Conservation (phyloP, 2,888 invertebrate genomes). For the Deilephila porcellus region DNA sequence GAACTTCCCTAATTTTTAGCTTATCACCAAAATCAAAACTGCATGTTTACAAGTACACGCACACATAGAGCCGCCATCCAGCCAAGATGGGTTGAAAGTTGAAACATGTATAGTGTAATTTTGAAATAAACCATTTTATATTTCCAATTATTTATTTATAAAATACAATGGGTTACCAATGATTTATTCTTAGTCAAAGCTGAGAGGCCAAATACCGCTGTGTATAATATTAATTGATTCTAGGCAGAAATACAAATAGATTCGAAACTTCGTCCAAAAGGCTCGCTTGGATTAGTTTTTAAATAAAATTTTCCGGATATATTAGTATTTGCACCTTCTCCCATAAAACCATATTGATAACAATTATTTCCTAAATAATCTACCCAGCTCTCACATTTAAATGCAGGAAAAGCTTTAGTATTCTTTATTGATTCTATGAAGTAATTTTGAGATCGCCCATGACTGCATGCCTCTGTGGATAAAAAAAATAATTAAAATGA, state of each 20-base stretch:
- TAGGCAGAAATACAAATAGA: constrained; percentile 18
- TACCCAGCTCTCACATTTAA: constrained; percentile 79
- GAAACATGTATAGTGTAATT: no score
- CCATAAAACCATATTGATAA: constrained; percentile 76
- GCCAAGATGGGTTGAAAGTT: no score
- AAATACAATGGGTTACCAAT: not conserved
- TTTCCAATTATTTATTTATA: no score
- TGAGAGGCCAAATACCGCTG: not conserved
- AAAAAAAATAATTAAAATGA: constrained; percentile 21
- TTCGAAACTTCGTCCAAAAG: constrained; percentile 68
- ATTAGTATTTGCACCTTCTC: constrained; percentile 69
- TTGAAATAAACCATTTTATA: no score
- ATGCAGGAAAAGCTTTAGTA: constrained; percentile 79
- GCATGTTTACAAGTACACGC: no score
- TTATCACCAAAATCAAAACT: no score
- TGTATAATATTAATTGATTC: not conserved
- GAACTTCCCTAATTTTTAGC: no score
- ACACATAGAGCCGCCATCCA: no score
- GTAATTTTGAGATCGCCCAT: constrained; percentile 85
- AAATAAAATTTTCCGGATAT: constrained; percentile 85
- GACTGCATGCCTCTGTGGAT: constrained; percentile 87
- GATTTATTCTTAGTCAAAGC: no score
- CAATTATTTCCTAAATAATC: constrained; percentile 56
- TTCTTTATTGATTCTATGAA: constrained; percentile 86
- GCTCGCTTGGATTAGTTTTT: constrained; percentile 80